phyloP scores from a whole-genome alignment of 2,888 invertebrate genomes.

The Dendrolimus pini region DNA sequence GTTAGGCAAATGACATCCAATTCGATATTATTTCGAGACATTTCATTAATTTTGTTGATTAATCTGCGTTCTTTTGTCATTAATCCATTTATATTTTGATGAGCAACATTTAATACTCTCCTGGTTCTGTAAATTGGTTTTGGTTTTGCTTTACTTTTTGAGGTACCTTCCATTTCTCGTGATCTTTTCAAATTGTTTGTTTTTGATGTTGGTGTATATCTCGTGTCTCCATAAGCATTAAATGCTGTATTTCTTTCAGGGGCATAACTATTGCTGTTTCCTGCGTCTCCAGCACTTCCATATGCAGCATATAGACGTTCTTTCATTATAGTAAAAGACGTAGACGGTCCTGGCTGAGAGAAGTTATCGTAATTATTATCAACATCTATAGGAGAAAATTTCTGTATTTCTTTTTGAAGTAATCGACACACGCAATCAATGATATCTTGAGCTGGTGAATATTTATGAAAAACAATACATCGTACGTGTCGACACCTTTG shows the following conservation, averaged over 20 bases:
- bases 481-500: background rate
- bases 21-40: background rate
- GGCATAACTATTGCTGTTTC: no score
- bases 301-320: no score
- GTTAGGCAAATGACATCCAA: background rate
- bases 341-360: no score
- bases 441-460: background rate
- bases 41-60: background rate
- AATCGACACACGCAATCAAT: background rate
- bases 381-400: background rate
- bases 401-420: background rate
- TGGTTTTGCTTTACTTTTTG: no score
- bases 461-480: background rate
- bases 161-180: no score
- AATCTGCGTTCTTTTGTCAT: background rate
- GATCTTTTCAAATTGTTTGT: no score
- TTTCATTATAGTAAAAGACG: no score
- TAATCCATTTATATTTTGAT: background rate
- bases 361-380: no score
- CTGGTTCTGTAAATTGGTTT: background rate
- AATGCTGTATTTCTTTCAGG: no score
- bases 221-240: no score
- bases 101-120: background rate
- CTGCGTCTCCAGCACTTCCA: no score
- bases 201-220: no score